Base-by-base conservation (phyloP, 1,140 invertebrate genomes). In the Brachionus paranguensis region DNA sequence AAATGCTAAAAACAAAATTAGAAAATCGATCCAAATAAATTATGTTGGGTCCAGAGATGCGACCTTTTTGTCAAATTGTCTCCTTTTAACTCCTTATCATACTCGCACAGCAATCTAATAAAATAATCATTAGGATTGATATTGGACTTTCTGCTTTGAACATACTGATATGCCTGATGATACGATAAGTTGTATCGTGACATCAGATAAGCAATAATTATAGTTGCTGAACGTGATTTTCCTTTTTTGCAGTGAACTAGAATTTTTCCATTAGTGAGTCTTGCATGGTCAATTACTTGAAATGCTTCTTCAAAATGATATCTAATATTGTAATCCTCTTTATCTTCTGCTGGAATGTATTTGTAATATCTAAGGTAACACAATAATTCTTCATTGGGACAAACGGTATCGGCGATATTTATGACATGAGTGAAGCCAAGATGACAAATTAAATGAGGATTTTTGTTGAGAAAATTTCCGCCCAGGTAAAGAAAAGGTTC, bases 291-390 rank as follows among this genome's bases (percentile, higher is more conserved):
- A 1, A 85, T 76, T 37, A 85, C 64, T 43, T 60, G 41, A 33
- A 81, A 85, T 37, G 85, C 85, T 29, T 85, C 84, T 17, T 85
- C 74, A 83, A 85, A 84, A 70, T 84, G 83, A 12, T 85, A 68
- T n/a, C 68, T 33, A 37, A 85, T 72, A 37, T 85, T 70, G 43
- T 85, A 68, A 84, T 78, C 17, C 27, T 68, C 6, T 17, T 45
- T 12, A 85, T 84, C 78, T 37, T 84, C 33, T 37, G 68, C 53
- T 20, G 84, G 53, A n/a, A 64, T 47, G 24, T 68, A 45, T 72
- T 85, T 45, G 41, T 84, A 43, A 64, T 72, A 24, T 43, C n/a
- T 20, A n/a, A 47, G 60, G 43, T 78, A 10, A 45, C 37, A 43
- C 43, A 84, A 24, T 41, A 68, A 33, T 11, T 83, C 37, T 3